Evolutionary conservation across 1,140 invertebrate genomes (phyloP), one percentile per base, ranked within the genome.

Genomic region (Lucilia cuprina): DNA sequence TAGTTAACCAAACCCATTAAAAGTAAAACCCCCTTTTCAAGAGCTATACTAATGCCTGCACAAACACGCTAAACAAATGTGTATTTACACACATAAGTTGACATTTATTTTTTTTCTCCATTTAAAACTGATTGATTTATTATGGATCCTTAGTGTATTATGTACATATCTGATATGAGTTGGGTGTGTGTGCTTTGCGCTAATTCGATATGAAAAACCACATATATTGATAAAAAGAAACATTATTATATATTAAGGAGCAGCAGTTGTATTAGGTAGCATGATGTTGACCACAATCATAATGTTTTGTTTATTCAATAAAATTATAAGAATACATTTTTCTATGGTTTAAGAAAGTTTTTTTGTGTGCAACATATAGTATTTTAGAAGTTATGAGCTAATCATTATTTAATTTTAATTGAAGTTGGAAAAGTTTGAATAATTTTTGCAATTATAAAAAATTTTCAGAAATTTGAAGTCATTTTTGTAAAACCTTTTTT

Each of bases 41-140:
- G 25, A 30, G 25, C 25, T 30, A 3, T 1, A 2, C 25, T 30
- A 30, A 30, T 30, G 25, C 25, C 25, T 2, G 3, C 25, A 30
- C 25, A 30, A 30, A 30, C 55, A 60, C 55, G n/a, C 2, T 30
- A 30, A 30, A 25, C 8, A 21, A 10, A 70, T 21, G 2, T n/a
- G 21, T 12, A 21, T 30, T 30, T 30, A 70, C 65, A 70, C 65
- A 25, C 65, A n/a, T n/a, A 70, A 70, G 65, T 7, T 70, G 65
- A 70, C 65, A 70, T 70, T 55, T 70, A 70, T 2, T 70, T 70
- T 55, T n/a, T 30, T 55, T n/a, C 50, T 55, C 12, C 17, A 1
- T 5, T 55, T 55, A 70, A 70, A 70, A 21, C n/a, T 70, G 65
- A 70, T 70, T 21, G 65, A 70, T 70, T 70, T 70, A 70, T 70